Conservation (phyloP, 2,113 vertebrate genomes). For the Empidonax alnorum region DNA sequence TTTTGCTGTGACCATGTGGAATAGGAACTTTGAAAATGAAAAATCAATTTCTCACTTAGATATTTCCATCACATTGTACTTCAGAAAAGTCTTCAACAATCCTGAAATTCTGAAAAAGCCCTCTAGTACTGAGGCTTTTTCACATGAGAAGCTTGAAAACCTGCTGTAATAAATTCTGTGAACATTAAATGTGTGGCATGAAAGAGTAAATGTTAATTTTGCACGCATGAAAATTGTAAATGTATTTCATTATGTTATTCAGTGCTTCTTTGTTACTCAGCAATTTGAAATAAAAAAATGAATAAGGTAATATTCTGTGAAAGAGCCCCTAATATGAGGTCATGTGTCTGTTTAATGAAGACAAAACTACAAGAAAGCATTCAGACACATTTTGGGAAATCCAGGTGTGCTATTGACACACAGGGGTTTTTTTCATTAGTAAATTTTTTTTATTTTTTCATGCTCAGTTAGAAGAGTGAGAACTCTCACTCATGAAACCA, state of each 20-base stretch:
- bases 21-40: neutral
- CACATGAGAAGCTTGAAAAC: neutral
- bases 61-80: neutral
- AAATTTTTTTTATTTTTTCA: neutral
- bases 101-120: neutral
- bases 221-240: neutral
- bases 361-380: neutral
- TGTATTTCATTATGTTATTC: neutral
- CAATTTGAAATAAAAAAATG: neutral
- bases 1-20: neutral
- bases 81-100: neutral
- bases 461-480: neutral
- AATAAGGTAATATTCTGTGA: neutral
- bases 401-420: neutral
- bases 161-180: conserved; percentile 55
- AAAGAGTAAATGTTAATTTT: neutral
- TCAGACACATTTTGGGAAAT: neutral
- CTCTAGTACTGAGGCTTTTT: neutral
- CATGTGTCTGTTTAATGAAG: neutral
- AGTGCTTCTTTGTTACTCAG: neutral
- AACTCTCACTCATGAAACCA: neutral
- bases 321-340: neutral
- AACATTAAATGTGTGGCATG: neutral
- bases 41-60: neutral
- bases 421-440: neutral